phyloP scores from a whole-genome alignment of 2,113 vertebrate species.

The Planiliza haematocheilus region DNA sequence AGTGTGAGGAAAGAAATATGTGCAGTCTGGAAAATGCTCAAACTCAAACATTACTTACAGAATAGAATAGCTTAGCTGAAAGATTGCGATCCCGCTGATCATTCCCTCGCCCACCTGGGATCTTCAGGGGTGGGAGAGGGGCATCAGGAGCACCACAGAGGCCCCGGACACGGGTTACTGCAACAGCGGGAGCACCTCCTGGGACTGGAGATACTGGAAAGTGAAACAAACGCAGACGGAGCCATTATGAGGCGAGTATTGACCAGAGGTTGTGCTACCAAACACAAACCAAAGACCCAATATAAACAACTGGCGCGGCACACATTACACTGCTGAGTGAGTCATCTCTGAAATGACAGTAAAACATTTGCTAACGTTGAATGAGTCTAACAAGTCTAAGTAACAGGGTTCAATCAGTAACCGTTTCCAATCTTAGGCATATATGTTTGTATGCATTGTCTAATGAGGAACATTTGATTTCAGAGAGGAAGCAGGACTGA shows the following conservation, averaged over 20 bases:
- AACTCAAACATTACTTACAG: constrained; percentile 86
- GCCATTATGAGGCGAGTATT: constrained; percentile 31
- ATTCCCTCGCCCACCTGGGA: constrained; percentile 99
- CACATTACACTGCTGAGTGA: background rate
- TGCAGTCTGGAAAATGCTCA: background rate
- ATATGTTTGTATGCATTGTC: background rate
- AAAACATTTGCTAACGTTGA: constrained; percentile 46
- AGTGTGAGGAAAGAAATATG: background rate
- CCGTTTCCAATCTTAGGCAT: background rate
- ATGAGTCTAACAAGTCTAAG: background rate
- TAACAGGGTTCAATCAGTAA: constrained; percentile 43
- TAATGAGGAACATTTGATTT: constrained; percentile 5
- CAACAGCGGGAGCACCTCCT: constrained; percentile 90
- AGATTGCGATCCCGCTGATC: constrained; percentile 99
- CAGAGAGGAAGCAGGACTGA: background rate
- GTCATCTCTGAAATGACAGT: constrained; percentile 13
- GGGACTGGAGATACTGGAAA: constrained; percentile 80
- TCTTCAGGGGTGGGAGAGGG: constrained; percentile 99
- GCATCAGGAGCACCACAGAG: constrained; percentile 99
- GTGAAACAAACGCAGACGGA: constrained; percentile 9
- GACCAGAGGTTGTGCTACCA: background rate
- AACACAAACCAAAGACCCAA: constrained; percentile 1
- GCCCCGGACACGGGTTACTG: constrained; percentile 99
- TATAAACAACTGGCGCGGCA: background rate
- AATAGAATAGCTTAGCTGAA: constrained; percentile 97